phyloP scores from a whole-genome alignment of 2,797 vertebrate species.

The Fratercula arctica region DNA sequence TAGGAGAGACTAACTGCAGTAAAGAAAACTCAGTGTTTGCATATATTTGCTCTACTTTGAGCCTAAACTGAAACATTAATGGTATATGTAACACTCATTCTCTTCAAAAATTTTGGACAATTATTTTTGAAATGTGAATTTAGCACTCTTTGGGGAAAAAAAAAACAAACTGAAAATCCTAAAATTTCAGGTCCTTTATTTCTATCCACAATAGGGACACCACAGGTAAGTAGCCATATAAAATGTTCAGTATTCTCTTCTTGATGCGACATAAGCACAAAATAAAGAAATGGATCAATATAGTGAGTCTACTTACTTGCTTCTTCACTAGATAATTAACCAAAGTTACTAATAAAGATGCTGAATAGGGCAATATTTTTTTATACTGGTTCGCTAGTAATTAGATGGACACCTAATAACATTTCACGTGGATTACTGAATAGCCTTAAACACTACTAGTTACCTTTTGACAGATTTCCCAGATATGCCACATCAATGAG shows the following conservation, averaged over 20 bases:
- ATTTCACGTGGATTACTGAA: not conserved
- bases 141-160: not conserved
- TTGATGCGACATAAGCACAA: not conserved
- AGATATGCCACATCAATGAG: conserved; percentile 32
- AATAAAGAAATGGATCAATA: not conserved
- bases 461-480: conserved; percentile 22
- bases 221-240: not conserved
- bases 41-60: not conserved
- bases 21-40: not conserved
- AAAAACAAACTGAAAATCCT: not conserved
- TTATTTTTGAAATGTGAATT: not conserved
- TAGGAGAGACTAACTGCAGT: not conserved
- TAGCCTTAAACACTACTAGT: not conserved
- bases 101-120: not conserved
- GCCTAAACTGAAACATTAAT: not conserved
- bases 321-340: not conserved
- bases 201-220: not conserved
- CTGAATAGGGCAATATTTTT: not conserved
- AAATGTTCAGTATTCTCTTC: not conserved
- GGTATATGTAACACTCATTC: not conserved
- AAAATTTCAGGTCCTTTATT: not conserved
- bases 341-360: not conserved
- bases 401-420: not conserved
- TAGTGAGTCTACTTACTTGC: not conserved
- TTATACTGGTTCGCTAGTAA: not conserved